Base-by-base conservation (phyloP, 2,113 vertebrate species). In the Colistium nudipinnis region DNA sequence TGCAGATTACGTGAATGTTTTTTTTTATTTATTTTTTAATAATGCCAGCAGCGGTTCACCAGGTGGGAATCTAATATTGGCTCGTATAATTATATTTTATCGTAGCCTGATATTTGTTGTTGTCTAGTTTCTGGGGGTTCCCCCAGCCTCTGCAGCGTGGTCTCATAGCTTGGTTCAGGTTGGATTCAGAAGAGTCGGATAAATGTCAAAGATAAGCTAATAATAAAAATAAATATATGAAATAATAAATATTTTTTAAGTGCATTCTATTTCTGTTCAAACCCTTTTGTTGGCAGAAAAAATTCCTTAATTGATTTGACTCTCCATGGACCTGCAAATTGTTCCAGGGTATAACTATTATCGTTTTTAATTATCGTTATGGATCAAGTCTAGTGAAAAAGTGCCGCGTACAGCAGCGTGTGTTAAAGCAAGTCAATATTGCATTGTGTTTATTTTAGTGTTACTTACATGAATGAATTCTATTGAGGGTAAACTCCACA, bases 71-170 rank as follows among this genome's bases (percentile, higher is more conserved):
- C 25, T 62, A 27, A 74, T 80, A 65, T 63, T 78, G 27, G 41
- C 51, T 71, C 51, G 36, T 66, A 4, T 73, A 36, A 69, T 76
- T 71, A 61, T 65, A 64, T 64, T 80, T 75, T 48, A 70, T 35
- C 57, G 48, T 35, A 20, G 44, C 16, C 44, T 69, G 56, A 62
- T 72, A 44, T 54, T 47, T 20, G 47, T 30, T 57, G 59, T 55
- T 53, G 60, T 70, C n/a, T n/a, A n/a, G 31, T 55, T 49, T 66
- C 17, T 55, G 43, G 31, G 22, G 55, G 20, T 31, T 14, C 53
- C 45, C 38, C 38, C 36, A 61, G 74, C 35, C 52, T 56, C 48
- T 61, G 55, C 8, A 45, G 45, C 19, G 6, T 25, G 12, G 12
- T 25, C 3, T 48, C 22, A n/a, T 19, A 53, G 17, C 47, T 10